Evolutionary conservation across 2,888 invertebrate species (phyloP).

Genomic region (Hydraecia micacea): DNA sequence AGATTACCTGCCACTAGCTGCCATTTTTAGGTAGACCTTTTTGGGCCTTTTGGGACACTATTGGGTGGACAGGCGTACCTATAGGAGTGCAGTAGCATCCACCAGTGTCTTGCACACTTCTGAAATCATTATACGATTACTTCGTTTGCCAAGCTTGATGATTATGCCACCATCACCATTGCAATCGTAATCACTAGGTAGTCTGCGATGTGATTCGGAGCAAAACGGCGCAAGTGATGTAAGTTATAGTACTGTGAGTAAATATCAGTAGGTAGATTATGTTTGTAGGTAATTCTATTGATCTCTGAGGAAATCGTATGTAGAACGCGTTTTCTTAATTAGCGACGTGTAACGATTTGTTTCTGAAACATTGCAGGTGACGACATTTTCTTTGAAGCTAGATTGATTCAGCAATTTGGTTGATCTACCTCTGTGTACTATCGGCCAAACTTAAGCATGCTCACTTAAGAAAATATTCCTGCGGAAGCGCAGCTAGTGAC

Average conservation of each 20-base stretch:
- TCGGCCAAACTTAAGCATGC: too few species aligned
- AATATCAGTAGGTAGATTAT: constrained; percentile 1
- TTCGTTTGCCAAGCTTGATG: background rate
- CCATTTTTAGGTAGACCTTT: background rate
- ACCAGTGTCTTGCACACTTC: background rate
- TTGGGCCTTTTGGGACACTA: background rate
- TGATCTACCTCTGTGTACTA: too few species aligned
- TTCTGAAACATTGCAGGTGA: background rate
- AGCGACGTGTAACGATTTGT: background rate
- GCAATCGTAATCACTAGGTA: constrained; percentile 21
- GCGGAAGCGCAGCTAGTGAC: too few species aligned
- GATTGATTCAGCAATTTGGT: background rate
- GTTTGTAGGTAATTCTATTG: constrained; percentile 40
- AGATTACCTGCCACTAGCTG: background rate
- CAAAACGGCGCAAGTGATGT: constrained; percentile 51
- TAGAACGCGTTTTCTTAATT: constrained; percentile 22
- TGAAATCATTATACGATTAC: constrained; percentile 14
- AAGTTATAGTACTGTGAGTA: constrained; percentile 13
- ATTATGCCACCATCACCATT: constrained; percentile 28
- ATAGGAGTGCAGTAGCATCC: background rate
- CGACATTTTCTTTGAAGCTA: background rate
- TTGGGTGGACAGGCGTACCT: background rate
- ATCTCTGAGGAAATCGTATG: constrained; percentile 41
- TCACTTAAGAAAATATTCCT: too few species aligned
- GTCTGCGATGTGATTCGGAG: constrained; percentile 54